Evolutionary conservation across 92 coral and sea anemone genomes (phyloP), one percentile per base, ranked within the genome.

Genomic region (Zoanthus solanderi): DNA sequence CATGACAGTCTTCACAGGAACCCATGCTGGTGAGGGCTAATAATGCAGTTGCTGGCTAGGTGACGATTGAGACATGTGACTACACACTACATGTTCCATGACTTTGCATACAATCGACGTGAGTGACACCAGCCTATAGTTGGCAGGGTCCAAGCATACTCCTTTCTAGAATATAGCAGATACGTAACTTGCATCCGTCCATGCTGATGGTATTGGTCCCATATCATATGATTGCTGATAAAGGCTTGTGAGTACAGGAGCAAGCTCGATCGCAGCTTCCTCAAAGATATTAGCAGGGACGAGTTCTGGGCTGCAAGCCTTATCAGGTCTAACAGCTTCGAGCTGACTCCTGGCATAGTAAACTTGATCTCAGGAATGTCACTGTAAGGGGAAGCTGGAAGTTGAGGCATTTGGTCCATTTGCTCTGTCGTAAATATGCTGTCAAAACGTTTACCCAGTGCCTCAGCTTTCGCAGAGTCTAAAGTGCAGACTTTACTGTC

Each of bases 381-480:
- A 52, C 61, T 71, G 56, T 73, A 75, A 78, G 92, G 74, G 17
- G 53, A 61, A 15, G 44, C 15, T 5, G 45, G 46, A 42, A 61
- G 61, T 17, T 32, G 45, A 10, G 86, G 86, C 37, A 81, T 14
- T 42, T 58, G 30, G 71, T 37, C 50, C 67, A 81, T 42, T 67
- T 50, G 46, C 78, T 86, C 90, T 10, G 54, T 46, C 16, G 90
- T 89, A 50, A 89, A 90, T 52, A 79, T 84, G 73, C 84, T 79
- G n/a, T 86, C 90, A 44, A 8, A 86, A 32, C 86, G 90, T 14
- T 71, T 15, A 11, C 78, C 82, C 66, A 78, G 82, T 65, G 68
- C 78, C 34, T 87, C 87, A 6, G 87, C 92, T 90, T 90, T 90
- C 45, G 76, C 54, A 71, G 63, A 44, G 81, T 89, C 90, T 18